These are phyloP conservation scores for Coelopa pilipes DNA, from an alignment of 2,888 invertebrate genomes.

Conservation along the genomic window DNA sequence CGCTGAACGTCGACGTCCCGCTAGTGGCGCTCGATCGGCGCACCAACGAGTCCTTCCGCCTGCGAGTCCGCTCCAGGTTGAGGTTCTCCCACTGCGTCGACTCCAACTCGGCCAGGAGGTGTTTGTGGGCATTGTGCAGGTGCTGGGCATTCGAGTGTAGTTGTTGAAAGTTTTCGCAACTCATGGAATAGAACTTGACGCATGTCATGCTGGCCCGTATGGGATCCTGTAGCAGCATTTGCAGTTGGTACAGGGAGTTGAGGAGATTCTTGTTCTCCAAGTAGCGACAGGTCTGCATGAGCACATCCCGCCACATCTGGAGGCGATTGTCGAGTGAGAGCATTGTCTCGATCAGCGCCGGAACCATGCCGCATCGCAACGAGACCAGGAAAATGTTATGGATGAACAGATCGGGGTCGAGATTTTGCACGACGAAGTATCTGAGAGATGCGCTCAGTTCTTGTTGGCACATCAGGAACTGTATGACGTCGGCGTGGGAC, in stretches of 20 bases:
- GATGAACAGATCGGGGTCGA: slow-evolving; percentile 78
- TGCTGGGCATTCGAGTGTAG: slow-evolving; percentile 69
- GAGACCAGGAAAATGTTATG: slow-evolving; percentile 78
- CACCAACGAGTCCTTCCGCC: slow-evolving; percentile 19
- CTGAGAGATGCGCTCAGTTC: slow-evolving; percentile 76
- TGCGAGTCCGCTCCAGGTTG: slow-evolving; percentile 51
- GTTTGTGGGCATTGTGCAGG: slow-evolving; percentile 72
- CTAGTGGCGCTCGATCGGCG: slow-evolving; percentile 51
- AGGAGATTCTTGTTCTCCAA: slow-evolving; percentile 76
- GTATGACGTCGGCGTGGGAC: slow-evolving; percentile 77
- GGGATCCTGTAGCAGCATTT: slow-evolving; percentile 77
- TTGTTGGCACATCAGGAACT: slow-evolving; percentile 80
- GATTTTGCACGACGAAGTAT: slow-evolving; percentile 76
- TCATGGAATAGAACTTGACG: slow-evolving; percentile 78
- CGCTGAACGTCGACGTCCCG: slow-evolving; percentile 52
- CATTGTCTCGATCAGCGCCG: slow-evolving; percentile 74
- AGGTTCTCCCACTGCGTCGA: slow-evolving; percentile 70
- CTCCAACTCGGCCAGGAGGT: slow-evolving; percentile 74
- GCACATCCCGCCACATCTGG: slow-evolving; percentile 76
- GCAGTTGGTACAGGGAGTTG: slow-evolving; percentile 79
- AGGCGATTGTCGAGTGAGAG: slow-evolving; percentile 74
- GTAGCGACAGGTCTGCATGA: slow-evolving; percentile 77
- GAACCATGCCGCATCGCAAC: slow-evolving; percentile 74
- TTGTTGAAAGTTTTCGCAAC: slow-evolving; percentile 71
- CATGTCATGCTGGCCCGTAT: slow-evolving; percentile 84